Conservation (phyloP, 2,888 invertebrate genomes). For the Electrophaes corylata region DNA sequence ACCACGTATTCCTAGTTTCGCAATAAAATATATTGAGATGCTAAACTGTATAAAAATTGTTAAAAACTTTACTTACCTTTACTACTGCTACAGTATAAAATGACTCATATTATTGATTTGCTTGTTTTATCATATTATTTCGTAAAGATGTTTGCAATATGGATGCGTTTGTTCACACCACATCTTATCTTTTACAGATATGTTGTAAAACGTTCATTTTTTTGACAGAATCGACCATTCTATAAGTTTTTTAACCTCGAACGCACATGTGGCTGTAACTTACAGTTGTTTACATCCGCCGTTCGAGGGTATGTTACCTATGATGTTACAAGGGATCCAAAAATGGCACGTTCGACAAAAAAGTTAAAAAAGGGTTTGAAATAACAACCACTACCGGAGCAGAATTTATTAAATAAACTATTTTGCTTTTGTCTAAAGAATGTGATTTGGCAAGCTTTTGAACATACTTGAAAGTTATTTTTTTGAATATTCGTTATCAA, state of each 20-base stretch:
- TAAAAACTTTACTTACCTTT: too few relatives aligned
- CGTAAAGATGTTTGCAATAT: constrained; percentile 20
- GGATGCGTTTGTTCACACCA: constrained; percentile 41
- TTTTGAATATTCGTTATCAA: too few relatives aligned
- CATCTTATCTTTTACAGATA: constrained; percentile 56
- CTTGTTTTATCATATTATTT: not conserved
- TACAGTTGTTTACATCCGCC: constrained; percentile 76
- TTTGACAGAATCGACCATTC: constrained; percentile 49
- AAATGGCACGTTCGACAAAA: constrained; percentile 33
- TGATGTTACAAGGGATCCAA: constrained; percentile 37
- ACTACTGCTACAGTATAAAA: too few relatives aligned
- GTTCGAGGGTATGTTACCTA: constrained; percentile 65
- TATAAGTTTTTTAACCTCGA: constrained; percentile 63
- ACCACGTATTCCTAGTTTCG: too few relatives aligned
- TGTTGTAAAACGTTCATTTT: constrained; percentile 60
- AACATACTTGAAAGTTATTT: not conserved
- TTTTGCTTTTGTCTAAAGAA: not conserved
- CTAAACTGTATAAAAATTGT: too few relatives aligned
- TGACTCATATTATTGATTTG: not conserved
- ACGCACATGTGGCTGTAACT: constrained; percentile 70
- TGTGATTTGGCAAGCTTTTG: not conserved
- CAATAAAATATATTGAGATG: too few relatives aligned
- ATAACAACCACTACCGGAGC: constrained; percentile 11
- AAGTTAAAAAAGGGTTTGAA: constrained; percentile 24
- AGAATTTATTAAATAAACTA: not conserved